Base-by-base conservation (phyloP, 23 tunicate species). In the Clavelina lepadiformis region DNA sequence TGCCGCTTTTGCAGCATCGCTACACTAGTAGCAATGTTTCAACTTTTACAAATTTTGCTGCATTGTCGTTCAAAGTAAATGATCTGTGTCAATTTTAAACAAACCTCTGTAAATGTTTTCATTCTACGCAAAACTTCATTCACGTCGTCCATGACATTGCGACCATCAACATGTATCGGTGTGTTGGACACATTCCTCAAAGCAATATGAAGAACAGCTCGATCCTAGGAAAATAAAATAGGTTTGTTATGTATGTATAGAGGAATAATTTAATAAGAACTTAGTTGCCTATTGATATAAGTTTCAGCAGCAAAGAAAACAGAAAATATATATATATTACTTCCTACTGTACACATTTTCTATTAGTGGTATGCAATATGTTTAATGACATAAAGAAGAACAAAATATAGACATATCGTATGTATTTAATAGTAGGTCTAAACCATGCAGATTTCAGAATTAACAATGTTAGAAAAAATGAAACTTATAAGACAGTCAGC, bases 131-230 rank as follows among this genome's bases (percentile, higher is more conserved):
- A 71, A 0, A 93, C 99, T 31, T 55, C 67, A 27, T 87, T 88
- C 0, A 93, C 93, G 56, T 79, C 82, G 24, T 87, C 83, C 94
- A 93, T 93, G 13, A 93, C 94, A 75, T 93, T 83, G 52, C 73
- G 57, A 0, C 94, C 99, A 73, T 85, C 91, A 20, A 73, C 82
- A 11, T 60, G 46, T 2, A 93, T 79, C 22, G 94, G 78, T 21
- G 67, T 47, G 66, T 87, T 81, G 28, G 76, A 78, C 60, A 68
- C 71, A 62, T 93, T 88, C 20, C 99, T 56, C 5, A 93, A 66
- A 20, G 99, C 99, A 53, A 79, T 81, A 59, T 93, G 99, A 30
- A 93, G 67, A 21, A 93, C 99, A 8, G 99, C 88, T 2, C 99
- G 77, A 63, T 85, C 68, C 93, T 88, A 38, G 37, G 61, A 60